Conservation (phyloP, 2,113 vertebrate species). For the Physeter macrocephalus region DNA sequence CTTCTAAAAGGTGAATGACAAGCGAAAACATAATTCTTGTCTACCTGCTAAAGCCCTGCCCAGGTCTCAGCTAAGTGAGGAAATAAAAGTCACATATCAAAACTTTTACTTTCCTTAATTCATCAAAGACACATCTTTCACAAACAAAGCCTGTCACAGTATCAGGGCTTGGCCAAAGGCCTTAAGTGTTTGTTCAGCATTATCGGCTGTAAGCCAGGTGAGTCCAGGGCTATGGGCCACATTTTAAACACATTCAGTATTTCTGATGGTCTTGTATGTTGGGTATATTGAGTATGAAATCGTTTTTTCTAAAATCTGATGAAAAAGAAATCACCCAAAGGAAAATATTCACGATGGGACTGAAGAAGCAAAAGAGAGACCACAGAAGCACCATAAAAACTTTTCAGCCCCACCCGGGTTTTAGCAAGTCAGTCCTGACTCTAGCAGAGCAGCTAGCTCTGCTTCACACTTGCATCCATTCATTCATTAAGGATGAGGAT, state of each 20-base stretch:
- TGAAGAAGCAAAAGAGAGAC: not conserved
- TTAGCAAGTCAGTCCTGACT: not conserved
- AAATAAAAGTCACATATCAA: constrained; percentile 43
- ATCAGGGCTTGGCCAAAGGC: constrained; percentile 5
- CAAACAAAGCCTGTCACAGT: constrained; percentile 30
- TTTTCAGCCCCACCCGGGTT: not conserved
- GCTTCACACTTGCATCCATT: not conserved
- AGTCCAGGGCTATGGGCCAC: not conserved
- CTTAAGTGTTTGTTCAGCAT: not conserved
- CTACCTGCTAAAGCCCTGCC: not conserved
- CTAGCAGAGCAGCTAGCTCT: not conserved
- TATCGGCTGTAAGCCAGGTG: constrained; percentile 30
- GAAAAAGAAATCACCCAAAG: constrained; percentile 33
- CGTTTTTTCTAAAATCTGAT: not conserved
- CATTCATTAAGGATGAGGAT: constrained; percentile 28
- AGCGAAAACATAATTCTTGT: not conserved
- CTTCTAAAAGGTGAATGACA: not conserved
- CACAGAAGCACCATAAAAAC: not conserved
- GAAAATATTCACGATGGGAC: not conserved
- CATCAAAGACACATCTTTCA: constrained; percentile 53
- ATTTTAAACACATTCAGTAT: constrained; percentile 35
- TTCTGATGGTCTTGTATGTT: not conserved
- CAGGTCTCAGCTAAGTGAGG: constrained; percentile 7
- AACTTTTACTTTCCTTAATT: not conserved
- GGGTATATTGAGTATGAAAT: constrained; percentile 6